Base-by-base conservation (phyloP, 1,140 invertebrate species). In the Drosophila ercepeae region DNA sequence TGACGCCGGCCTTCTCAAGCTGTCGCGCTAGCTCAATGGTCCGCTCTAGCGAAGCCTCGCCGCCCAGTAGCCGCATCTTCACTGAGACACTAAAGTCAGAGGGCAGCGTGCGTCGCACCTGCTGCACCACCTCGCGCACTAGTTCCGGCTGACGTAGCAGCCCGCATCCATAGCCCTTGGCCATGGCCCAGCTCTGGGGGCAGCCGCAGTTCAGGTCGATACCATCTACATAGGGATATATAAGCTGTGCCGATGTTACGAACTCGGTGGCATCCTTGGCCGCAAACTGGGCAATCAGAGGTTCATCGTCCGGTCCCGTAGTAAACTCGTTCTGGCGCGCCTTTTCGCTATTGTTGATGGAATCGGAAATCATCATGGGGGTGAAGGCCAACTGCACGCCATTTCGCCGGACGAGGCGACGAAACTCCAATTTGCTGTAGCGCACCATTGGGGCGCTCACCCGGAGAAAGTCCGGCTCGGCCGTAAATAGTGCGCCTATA, bases 331-430 rank as follows among this genome's bases (percentile, higher is more conserved):
- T 97, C 18, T 94, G 92, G 77, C 98, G 94, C 19, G 97, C 98
- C 92, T 97, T 96, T 23, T 94, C 91, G 65, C 98, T 99, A 89
- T 95, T 94, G 42, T 97, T 93, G 93, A 99, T 99, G 3, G 97
- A 98, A 91, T 98, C 95, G 0, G 98, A 97, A 54, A 99, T 92
- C 68, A 99, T 98, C 98, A 99, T 99, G 16, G 98, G 98, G 0
- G 98, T 98, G 86, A 97, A 99, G 52, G 96, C 95, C 50, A 99
- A 91, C 91, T 99, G 97, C 81, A 97, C 97, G 52, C 95, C 94
- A 92, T 98, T 98, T 34, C 92, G 92, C 0, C 90, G 76, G 3
- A 91, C 25, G 1, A 91, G 50, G 21, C 64, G 49, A 0, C 91
- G 53, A 41, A 91, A 91, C 49, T 91, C 91, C 21, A 91, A 42